A percentile compares a stretch with the other conserved stretches of the same genome.
Conservation (phyloP, 2,113 vertebrate species). For the Pica pica region DNA sequence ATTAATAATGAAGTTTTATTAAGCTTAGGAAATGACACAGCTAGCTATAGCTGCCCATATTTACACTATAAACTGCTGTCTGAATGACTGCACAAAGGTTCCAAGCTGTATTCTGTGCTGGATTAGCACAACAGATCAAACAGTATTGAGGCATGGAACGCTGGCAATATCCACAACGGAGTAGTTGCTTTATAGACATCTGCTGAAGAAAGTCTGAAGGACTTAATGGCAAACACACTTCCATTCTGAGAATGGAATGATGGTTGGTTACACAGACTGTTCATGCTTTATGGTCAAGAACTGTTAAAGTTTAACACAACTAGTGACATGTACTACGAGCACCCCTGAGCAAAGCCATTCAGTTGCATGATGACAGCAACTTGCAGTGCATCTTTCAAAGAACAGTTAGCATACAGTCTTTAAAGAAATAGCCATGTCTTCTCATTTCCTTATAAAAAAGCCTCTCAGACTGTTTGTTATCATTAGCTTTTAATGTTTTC, state of each 20-base stretch:
- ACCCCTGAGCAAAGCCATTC: neutral
- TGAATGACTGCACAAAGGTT: neutral
- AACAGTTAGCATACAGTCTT: neutral
- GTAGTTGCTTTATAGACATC: neutral
- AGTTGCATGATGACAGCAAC: neutral
- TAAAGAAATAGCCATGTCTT: neutral
- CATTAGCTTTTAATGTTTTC: neutral
- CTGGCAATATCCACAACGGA: neutral
- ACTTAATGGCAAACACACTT: neutral
- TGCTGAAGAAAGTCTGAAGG: neutral
- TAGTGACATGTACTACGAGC: neutral
- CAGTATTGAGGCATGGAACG: rapidly evolving
- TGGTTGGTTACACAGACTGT: neutral
- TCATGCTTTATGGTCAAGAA: neutral
- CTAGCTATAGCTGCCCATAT: neutral
- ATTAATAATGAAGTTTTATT: neutral
- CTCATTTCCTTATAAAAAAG: neutral
- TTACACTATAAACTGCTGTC: neutral
- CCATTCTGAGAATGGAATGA: neutral
- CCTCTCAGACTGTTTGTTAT: neutral
- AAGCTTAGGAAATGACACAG: neutral
- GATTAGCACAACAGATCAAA: neutral
- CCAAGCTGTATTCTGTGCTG: neutral
- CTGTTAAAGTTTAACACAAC: neutral
- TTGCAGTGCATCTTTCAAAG: neutral